These are phyloP conservation scores for Caenorhabditis sp. DNA, from an alignment of 2,888 invertebrate species.

Conservation along the genomic window DNA sequence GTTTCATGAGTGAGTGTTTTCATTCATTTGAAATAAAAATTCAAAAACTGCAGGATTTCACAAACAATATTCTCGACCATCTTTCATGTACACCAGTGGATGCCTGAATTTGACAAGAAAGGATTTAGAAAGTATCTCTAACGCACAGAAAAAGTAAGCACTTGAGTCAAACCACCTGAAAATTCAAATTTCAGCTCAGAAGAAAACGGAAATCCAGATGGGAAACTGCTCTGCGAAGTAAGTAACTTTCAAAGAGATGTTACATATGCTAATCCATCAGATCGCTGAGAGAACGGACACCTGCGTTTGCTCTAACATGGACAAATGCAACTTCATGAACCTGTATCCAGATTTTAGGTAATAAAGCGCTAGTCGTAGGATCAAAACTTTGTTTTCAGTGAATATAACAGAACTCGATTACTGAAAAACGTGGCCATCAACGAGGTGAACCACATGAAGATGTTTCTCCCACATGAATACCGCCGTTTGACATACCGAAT, in stretches of 20 bases:
- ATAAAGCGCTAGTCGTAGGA: too few species aligned
- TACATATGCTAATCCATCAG: too few species aligned
- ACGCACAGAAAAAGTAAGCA: conserved; percentile 33
- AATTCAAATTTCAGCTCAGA: conserved; percentile 20
- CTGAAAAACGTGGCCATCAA: conserved; percentile 34
- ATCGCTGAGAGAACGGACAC: conserved; percentile 38
- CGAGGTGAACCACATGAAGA: conserved; percentile 48
- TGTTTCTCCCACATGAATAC: conserved; percentile 57
- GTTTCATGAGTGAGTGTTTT: conserved; percentile 52
- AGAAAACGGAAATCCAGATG: conserved; percentile 37
- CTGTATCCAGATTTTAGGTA: conserved; percentile 43
- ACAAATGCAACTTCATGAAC: conserved; percentile 57
- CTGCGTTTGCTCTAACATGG: conserved; percentile 55
- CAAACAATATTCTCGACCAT: conserved; percentile 35
- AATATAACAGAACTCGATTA: conserved; percentile 48
- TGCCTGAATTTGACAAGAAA: conserved; percentile 51
- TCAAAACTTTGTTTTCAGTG: conserved; percentile 32
- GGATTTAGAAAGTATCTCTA: conserved; percentile 31
- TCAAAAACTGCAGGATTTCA: too few species aligned
- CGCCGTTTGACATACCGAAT: conserved; percentile 26
- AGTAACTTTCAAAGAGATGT: too few species aligned
- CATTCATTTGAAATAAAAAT: too few species aligned
- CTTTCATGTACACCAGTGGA: conserved; percentile 59
- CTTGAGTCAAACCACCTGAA: too few species aligned
- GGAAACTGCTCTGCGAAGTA: conserved; percentile 57